phyloP scores from a whole-genome alignment of 2,797 vertebrate genomes.

The Columba guinea region DNA sequence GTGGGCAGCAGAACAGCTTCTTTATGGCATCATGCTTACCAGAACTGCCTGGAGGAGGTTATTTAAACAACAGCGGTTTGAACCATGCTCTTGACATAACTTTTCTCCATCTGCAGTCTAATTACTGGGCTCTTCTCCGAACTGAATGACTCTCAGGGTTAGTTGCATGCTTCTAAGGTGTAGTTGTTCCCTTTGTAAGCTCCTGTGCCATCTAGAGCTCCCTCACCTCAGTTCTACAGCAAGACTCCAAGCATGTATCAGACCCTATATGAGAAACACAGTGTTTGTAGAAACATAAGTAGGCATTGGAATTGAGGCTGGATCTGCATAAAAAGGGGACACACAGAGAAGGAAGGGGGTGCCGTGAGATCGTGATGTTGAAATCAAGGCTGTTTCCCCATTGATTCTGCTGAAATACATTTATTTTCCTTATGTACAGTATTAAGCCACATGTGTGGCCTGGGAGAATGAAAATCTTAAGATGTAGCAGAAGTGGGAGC shows the following conservation, averaged over 20 bases:
- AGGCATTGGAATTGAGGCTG: not conserved
- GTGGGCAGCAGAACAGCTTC: not conserved
- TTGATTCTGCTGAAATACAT: not conserved
- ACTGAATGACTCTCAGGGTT: not conserved
- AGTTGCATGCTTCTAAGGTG: not conserved
- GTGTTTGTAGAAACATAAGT: not conserved
- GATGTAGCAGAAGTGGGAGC: not conserved
- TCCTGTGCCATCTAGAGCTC: not conserved
- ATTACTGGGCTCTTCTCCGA: conserved; percentile 5
- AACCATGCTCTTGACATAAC: conserved; percentile 30
- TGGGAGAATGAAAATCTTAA: not conserved
- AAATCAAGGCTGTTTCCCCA: not conserved
- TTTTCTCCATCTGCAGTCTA: conserved; percentile 20
- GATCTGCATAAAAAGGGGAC: not conserved
- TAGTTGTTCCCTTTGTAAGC: not conserved
- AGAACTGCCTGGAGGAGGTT: conserved; percentile 15
- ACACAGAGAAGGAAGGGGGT: not conserved
- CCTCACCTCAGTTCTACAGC: not conserved
- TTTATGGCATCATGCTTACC: not conserved
- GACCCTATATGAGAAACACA: not conserved
- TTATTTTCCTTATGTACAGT: not conserved
- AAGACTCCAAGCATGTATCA: not conserved
- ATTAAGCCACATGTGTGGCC: not conserved
- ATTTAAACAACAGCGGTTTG: conserved; percentile 18
- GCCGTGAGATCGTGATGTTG: not conserved